Evolutionary conservation across 1,140 invertebrate genomes (phyloP).

Genomic region (Nephila pilipes): DNA sequence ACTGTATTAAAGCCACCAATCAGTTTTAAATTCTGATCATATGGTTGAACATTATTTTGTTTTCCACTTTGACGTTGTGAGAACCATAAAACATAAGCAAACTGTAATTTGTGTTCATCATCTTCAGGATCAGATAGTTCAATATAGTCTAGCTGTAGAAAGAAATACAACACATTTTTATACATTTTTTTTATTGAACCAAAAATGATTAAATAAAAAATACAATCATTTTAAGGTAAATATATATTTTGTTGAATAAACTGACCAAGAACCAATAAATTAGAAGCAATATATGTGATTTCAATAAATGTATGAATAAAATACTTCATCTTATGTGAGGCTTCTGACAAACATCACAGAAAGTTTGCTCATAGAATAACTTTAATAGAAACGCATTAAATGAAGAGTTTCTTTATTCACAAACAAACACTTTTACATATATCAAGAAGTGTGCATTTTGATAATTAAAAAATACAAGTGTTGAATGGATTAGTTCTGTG

Average conservation of each 20-base stretch:
- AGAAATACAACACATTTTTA: not conserved
- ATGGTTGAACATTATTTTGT: conserved; percentile 85
- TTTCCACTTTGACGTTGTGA: conserved; percentile 88
- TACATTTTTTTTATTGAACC: not conserved
- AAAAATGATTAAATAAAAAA: not conserved
- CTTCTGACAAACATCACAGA: too few species aligned
- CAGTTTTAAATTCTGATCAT: conserved; percentile 89
- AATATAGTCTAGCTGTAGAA: conserved; percentile 30
- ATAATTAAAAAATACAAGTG: too few species aligned
- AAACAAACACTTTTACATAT: too few species aligned
- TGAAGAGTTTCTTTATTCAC: too few species aligned
- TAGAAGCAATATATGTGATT: not conserved
- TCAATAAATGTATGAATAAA: not conserved
- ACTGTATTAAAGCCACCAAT: conserved; percentile 86
- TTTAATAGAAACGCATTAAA: too few species aligned
- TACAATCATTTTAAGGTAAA: not conserved
- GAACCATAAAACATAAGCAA: conserved; percentile 94
- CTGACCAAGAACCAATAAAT: not conserved
- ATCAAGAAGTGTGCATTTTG: too few species aligned
- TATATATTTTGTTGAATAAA: not conserved
- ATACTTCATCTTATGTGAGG: not conserved
- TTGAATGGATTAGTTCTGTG: too few species aligned
- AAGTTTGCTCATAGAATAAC: too few species aligned
- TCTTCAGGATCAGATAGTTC: conserved; percentile 40
- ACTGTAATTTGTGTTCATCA: conserved; percentile 90